Conservation (phyloP, 2,888 invertebrate genomes). For the Platycheirus rosarum region DNA sequence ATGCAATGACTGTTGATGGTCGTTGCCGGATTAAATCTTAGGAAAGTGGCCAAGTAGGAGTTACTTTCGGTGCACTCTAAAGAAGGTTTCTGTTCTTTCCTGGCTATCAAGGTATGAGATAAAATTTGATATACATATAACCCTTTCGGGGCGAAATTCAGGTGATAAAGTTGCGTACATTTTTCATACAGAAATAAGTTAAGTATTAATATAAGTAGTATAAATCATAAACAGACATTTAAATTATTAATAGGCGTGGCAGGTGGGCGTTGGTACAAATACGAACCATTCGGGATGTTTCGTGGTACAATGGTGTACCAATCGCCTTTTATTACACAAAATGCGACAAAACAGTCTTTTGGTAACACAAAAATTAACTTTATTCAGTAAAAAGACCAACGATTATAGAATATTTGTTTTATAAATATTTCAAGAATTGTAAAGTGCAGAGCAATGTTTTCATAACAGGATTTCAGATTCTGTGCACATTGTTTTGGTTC, state of each 20-base stretch:
- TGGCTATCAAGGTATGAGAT: no score
- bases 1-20: no score
- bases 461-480: background rate
- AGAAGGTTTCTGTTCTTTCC: no score
- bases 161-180: background rate
- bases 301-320: no score
- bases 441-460: background rate
- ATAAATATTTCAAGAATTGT: background rate
- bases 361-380: background rate
- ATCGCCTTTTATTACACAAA: background rate
- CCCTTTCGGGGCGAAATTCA: background rate
- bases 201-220: background rate
- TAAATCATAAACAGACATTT: background rate
- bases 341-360: background rate
- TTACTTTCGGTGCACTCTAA: no score
- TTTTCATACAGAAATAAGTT: background rate
- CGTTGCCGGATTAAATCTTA: no score
- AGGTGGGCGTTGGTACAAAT: background rate
- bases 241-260: background rate
- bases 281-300: background rate
- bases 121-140: no score
- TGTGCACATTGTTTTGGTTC: background rate
- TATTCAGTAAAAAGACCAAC: background rate
- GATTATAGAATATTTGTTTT: background rate
- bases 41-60: no score